These are phyloP conservation scores for Drosophila athabasca DNA, from an alignment of 1,140 invertebrate species.

Conservation along the genomic window DNA sequence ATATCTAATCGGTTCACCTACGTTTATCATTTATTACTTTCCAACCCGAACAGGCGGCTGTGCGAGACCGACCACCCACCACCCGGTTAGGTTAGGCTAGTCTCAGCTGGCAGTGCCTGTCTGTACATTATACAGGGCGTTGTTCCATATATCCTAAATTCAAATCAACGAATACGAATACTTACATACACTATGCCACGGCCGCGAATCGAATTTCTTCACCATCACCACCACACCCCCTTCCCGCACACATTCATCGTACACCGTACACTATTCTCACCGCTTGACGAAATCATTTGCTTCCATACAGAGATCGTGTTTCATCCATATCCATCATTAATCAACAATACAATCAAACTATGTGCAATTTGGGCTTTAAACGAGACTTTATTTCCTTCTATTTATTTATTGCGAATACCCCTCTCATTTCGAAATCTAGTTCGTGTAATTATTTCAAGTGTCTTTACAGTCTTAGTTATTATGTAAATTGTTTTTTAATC, in stretches of 20 bases:
- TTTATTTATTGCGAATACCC: slow-evolving; percentile 68
- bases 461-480: slow-evolving; percentile 64
- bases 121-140: slow-evolving; percentile 38
- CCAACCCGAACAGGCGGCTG: slow-evolving; percentile 10
- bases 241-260: slow-evolving; percentile 15
- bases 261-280: neutral
- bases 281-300: slow-evolving; percentile 30
- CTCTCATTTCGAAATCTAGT: slow-evolving; percentile 57
- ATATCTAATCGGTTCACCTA: slow-evolving; percentile 48
- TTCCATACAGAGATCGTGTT: slow-evolving; percentile 33
- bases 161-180: slow-evolving; percentile 70
- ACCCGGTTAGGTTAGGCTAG: slow-evolving; percentile 3
- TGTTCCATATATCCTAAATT: slow-evolving; percentile 52
- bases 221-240: neutral
- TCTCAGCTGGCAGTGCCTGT: slow-evolving; percentile 25
- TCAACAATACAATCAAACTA: slow-evolving; percentile 44
- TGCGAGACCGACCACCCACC: neutral
- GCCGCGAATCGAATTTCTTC: slow-evolving; percentile 51
- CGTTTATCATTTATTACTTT: slow-evolving; percentile 41
- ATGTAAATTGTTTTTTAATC: slow-evolving; percentile 76
- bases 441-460: slow-evolving; percentile 51
- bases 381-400: slow-evolving; percentile 48
- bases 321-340: slow-evolving; percentile 32
- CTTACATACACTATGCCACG: slow-evolving; percentile 46
- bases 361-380: slow-evolving; percentile 79